Evolutionary conservation across 2,797 vertebrate genomes (phyloP), one percentile per base, ranked within the genome.

Genomic region (Peromyscus melanophrys): DNA sequence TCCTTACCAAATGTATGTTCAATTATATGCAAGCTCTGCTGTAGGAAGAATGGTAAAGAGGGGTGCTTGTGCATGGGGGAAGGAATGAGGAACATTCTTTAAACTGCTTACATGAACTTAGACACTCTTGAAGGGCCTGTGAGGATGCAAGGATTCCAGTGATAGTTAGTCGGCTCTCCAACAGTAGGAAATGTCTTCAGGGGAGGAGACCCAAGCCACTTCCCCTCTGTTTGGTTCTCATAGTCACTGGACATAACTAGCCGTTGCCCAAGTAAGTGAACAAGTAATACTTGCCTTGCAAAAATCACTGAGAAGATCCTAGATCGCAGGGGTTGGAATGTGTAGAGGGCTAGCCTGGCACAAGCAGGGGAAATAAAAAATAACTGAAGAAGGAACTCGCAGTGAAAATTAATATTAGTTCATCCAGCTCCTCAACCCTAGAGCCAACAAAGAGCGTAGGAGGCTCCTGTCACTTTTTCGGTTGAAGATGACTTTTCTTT

Each of bases 371-470:
- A 34, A 92, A 75, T 57, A 82, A 85, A 75, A 34, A 85, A 49
- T 65, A 76, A 57, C 2, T 90, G 40, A 97, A 90, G 49, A 69
- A 80, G 73, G 37, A 67, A 25, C 4, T 43, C n/a, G 84, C 34
- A 43, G 69, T 34, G 31, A 92, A 83, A 89, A 96, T 89, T 52
- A 80, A 92, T n/a, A 55, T 61, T 93, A 59, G 94, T 9, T 40
- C 43, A 52, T 27, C 49, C 61, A 46, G 37, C 29, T 81, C 14
- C 87, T 93, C 34, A 86, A 61, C 65, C 10, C 13, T 40, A 43
- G 12, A 89, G 59, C 40, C 31, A 37, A 27, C 21, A 57, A 29
- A 43, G 13, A 69, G 1, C 14, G 29, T 29, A 11, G 12, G 19
- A 34, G 4, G 25, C 6, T 23, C 29, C 23, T 57, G 23, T 21